A percentile compares a stretch with the other conserved stretches of the same genome.
phyloP scores from a whole-genome alignment of 2,113 vertebrate genomes.

The Indicator maculatus region DNA sequence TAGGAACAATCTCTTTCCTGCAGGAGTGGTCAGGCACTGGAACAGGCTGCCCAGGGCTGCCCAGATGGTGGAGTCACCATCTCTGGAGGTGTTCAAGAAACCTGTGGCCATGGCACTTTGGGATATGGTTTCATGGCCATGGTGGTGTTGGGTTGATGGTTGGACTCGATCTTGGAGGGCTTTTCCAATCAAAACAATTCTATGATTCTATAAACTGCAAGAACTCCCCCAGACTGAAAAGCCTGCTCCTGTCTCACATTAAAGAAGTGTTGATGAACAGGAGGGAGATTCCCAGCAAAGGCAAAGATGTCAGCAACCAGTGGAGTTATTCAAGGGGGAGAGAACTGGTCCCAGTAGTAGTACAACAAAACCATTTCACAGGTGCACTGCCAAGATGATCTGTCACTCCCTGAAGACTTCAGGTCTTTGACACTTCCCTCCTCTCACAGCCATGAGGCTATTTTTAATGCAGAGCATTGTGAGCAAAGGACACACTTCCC shows the following conservation, averaged over 20 bases:
- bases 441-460: conserved; percentile 4
- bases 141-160: no score
- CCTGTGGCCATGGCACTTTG: no score
- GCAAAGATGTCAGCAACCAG: neutral
- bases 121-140: no score
- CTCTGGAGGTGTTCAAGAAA: no score
- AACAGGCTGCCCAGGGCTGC: no score
- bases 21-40: no score
- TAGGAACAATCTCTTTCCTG: no score
- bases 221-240: neutral
- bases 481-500: conserved; percentile 58
- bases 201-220: neutral
- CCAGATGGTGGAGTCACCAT: no score
- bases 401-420: neutral
- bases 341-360: neutral
- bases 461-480: conserved; percentile 31
- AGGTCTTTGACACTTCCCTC: conserved; percentile 44
- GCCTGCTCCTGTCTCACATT: neutral
- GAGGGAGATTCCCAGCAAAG: neutral
- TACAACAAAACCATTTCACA: neutral
- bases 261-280: neutral
- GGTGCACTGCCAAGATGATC: neutral
- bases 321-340: neutral
- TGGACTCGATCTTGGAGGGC: no score
- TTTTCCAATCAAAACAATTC: neutral